A percentile compares a stretch with the other conserved stretches of the same genome.
Evolutionary conservation across 2,113 vertebrate genomes (phyloP).

Genomic region (Xyliphius kryptos): DNA sequence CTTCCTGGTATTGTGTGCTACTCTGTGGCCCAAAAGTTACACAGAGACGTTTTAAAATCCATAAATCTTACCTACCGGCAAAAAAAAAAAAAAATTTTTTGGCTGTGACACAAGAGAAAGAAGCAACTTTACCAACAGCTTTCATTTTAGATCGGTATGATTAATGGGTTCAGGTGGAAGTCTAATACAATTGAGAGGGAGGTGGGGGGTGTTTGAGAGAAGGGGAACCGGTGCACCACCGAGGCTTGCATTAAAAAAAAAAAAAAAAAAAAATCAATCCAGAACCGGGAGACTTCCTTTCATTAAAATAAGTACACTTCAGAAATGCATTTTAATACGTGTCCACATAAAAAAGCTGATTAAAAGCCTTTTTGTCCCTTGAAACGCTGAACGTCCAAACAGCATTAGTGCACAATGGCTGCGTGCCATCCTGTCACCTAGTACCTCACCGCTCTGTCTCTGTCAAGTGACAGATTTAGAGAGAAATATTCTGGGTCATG

Average conservation of each 20-base stretch:
- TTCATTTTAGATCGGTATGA: constrained; percentile 17
- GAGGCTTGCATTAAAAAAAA: background rate
- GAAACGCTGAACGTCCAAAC: background rate
- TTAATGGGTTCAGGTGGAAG: constrained; percentile 31
- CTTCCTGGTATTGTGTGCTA: too few relatives aligned
- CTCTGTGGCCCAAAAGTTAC: too few relatives aligned
- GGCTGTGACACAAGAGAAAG: constrained; percentile 1
- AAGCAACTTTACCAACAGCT: constrained; percentile 25
- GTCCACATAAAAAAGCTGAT: background rate
- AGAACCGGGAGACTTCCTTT: constrained; percentile 6
- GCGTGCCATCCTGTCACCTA: background rate
- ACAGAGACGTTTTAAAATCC: constrained; percentile 23
- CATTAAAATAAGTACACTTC: constrained; percentile 9
- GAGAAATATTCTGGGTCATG: background rate
- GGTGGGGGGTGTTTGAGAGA: background rate
- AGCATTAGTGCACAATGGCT: constrained; percentile 7
- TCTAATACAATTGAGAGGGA: constrained; percentile 1
- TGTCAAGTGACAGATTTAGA: constrained; percentile 2
- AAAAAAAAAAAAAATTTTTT: constrained; percentile 11
- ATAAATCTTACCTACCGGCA: constrained; percentile 26
- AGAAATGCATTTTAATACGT: constrained; percentile 1
- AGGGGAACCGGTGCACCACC: constrained; percentile 14
- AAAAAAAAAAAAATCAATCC: constrained; percentile 13
- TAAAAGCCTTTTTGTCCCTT: background rate
- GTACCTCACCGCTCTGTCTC: constrained; percentile 8